phyloP scores from a whole-genome alignment of 2,113 vertebrate genomes.

The Mesitornis unicolor region DNA sequence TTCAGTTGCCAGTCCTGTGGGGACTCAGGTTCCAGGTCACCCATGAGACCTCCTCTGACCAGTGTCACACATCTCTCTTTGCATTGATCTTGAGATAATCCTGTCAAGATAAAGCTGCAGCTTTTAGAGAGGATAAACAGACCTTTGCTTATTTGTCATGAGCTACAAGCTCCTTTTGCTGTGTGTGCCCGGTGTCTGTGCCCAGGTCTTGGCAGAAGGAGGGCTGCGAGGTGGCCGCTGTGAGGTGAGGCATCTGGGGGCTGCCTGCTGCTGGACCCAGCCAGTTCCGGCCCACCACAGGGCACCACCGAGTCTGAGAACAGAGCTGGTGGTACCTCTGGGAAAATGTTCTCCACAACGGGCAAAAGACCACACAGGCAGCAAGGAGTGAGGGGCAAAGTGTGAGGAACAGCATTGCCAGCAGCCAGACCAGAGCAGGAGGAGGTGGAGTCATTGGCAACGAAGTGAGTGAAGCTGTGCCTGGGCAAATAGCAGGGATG shows the following conservation, averaged over 20 bases:
- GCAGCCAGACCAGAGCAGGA: fast-evolving
- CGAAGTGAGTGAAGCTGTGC: neutral
- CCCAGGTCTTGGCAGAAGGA: no score
- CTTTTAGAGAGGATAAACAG: neutral
- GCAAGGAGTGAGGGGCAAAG: neutral
- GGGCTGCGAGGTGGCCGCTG: fast-evolving
- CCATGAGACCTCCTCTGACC: neutral
- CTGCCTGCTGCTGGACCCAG: neutral
- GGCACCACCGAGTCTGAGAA: neutral
- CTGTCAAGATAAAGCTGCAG: neutral
- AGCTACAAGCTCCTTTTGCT: neutral
- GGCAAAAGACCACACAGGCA: neutral
- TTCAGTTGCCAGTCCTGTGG: neutral
- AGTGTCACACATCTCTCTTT: fast-evolving
- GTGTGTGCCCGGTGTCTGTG: fast-evolving
- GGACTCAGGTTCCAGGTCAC: neutral
- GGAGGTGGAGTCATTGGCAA: neutral
- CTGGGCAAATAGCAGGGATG: neutral
- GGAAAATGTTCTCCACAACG: neutral
- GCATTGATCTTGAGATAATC: fast-evolving
- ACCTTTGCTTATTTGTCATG: neutral
- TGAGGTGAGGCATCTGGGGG: neutral
- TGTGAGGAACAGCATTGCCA: neutral
- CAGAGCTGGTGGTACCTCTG: no score
- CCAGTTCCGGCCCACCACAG: neutral